These are phyloP conservation scores for Anneissia japonica DNA, from an alignment of 35 echinoderm and acorn worm genomes.

Conservation along the genomic window DNA sequence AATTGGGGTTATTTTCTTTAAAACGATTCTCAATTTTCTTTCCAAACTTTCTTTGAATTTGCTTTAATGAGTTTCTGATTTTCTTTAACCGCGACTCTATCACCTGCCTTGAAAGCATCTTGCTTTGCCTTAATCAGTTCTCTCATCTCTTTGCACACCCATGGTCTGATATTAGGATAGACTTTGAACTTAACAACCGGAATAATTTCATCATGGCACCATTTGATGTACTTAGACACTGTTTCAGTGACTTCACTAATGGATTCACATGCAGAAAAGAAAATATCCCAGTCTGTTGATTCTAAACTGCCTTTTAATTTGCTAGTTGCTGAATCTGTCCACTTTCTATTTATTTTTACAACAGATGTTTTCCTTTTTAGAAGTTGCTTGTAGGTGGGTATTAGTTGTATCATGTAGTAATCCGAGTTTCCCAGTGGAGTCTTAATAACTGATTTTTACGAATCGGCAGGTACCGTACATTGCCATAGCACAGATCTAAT, in stretches of 20 bases:
- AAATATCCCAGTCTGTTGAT: slow-evolving; percentile 15
- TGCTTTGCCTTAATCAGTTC: neutral
- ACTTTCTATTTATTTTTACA: neutral
- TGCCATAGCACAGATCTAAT: neutral
- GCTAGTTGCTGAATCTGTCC: neutral
- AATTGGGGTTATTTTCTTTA: too few species aligned
- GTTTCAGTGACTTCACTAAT: neutral
- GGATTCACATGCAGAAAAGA: slow-evolving; percentile 4
- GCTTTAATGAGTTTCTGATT: too few species aligned
- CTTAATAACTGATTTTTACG: neutral
- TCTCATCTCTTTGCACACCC: slow-evolving; percentile 2
- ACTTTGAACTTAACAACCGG: neutral
- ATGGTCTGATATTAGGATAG: slow-evolving; percentile 22
- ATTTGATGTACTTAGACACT: slow-evolving; percentile 6
- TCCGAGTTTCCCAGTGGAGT: slow-evolving; percentile 31
- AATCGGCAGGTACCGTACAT: neutral
- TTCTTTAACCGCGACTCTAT: too few species aligned
- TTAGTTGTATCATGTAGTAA: neutral
- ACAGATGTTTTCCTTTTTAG: slow-evolving; percentile 3
- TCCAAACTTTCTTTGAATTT: too few species aligned
- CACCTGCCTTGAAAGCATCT: neutral
- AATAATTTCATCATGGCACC: slow-evolving; percentile 13
- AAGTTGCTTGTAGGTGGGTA: neutral
- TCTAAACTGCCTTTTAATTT: neutral
- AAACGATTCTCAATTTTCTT: too few species aligned